Evolutionary conservation across 2,888 invertebrate species (phyloP), one percentile per base, ranked within the genome.

Genomic region (Tetheella fluctuosa): DNA sequence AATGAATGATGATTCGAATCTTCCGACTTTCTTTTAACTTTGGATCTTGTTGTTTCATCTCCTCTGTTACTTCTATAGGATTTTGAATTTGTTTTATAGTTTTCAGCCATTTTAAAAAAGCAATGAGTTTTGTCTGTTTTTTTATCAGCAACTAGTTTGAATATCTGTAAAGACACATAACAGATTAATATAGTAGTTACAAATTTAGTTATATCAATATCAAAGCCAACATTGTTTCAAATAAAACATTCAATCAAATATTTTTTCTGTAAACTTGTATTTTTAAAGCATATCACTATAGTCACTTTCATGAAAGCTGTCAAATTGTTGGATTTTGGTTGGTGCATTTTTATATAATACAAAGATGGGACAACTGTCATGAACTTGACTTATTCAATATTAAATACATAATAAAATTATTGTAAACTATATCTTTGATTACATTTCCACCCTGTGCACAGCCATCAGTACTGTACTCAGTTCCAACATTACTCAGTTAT

Each of bases 401-500:
- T 42, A 48, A 48, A 74, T 70, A 75, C 79, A 81, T 80, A 73
- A n/a, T n/a, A n/a, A n/a, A n/a, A 79, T 77, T 77, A 84, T 84
- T 85, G 83, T 81, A 77, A 88, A 90, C 89, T 90, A 84, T 88
- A 83, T 86, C 84, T 86, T 85, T 88, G 91, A 90, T 92, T 92
- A 91, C 92, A 91, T 92, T 91, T 90, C 91, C 89, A 91, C 91
- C 90, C 84, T 83, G 86, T 80, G 83, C 77, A 79, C 77, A 77
- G 80, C 78, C 83, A 82, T 83, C 83, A 75, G 77, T 77, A 77
- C 65, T 69, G 57, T 71, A 48, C 48, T 48, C 48, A 48, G 79
- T 80, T 78, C 80, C 84, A 85, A 88, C 86, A 88, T 84, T 84
- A 86, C 82, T 85, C 76, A 84, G 82, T 84, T 69, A 75, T 70